These are phyloP conservation scores for cattle (Bos taurus) DNA, from an alignment of 2,113 vertebrate species.

Conservation along the genomic window ARS-UCD2.0 NC_037349.1:26245001-26245500, in stretches of 20 bases:
- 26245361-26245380: background rate
- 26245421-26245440: background rate
- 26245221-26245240: background rate
- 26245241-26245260: background rate
- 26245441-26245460: background rate
- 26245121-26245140: background rate
- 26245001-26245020: too few relatives aligned
- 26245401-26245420: background rate
- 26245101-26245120: background rate
- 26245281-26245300: background rate
- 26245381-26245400: background rate
- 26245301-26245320: background rate
- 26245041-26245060: background rate
- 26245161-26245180: background rate
- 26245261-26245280: background rate
- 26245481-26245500: fast-evolving
- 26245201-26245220: background rate
- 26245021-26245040: background rate
- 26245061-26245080: background rate
- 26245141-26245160: background rate
- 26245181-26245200: background rate
- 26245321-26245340: background rate
- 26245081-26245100: background rate
- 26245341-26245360: background rate
- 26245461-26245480: background rate